These are phyloP conservation scores for Drosophila lacteicornis DNA, from an alignment of 1,140 invertebrate species.

Conservation along the genomic window DNA sequence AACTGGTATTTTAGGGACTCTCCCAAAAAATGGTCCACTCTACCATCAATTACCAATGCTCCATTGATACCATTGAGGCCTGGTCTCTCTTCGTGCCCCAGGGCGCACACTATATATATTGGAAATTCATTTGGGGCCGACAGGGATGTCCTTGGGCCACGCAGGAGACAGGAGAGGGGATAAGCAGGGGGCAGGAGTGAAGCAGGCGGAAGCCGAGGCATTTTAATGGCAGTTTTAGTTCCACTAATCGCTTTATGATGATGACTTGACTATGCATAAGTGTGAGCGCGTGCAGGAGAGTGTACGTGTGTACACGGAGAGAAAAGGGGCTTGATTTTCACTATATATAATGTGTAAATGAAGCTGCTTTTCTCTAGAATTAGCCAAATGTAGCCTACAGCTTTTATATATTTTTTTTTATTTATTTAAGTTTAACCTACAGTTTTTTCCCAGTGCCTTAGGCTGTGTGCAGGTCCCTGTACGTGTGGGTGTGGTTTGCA, in stretches of 20 bases:
- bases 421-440: too few relatives aligned
- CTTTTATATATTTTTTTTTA: background rate
- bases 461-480: slow-evolving; percentile 10
- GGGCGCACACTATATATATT: slow-evolving; percentile 25
- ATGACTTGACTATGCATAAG: slow-evolving; percentile 57
- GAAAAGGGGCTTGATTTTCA: background rate
- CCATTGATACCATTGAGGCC: background rate
- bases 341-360: too few relatives aligned
- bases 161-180: background rate
- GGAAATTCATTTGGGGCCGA: slow-evolving; percentile 54
- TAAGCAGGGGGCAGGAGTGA: background rate
- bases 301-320: slow-evolving; percentile 14
- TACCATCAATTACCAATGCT: slow-evolving; percentile 8
- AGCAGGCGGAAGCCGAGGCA: slow-evolving; percentile 43
- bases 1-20: too few relatives aligned
- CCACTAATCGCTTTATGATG: slow-evolving; percentile 77
- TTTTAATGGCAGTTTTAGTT: slow-evolving; percentile 79
- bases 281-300: slow-evolving; percentile 19
- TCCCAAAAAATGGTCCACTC: background rate
- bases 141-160: slow-evolving; percentile 32
- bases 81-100: background rate
- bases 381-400: too few relatives aligned
- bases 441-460: slow-evolving; percentile 4
- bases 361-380: too few relatives aligned
- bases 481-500: slow-evolving; percentile 29